A percentile compares a stretch with the other conserved stretches of the same genome.
phyloP scores from a whole-genome alignment of 2,888 invertebrate genomes.

The Zonitis immaculata region DNA sequence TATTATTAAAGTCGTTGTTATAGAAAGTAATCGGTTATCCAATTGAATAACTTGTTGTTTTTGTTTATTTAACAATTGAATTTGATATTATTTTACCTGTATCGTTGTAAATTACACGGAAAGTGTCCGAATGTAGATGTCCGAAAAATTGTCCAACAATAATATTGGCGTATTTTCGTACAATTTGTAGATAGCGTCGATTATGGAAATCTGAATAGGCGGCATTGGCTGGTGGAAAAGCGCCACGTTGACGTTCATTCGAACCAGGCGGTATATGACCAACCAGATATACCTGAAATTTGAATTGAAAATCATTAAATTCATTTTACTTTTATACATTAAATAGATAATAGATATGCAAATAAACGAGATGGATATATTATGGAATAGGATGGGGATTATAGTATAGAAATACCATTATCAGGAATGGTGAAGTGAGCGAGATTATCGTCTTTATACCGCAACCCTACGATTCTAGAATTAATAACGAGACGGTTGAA shows the following conservation, averaged over 20 bases:
- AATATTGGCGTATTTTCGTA: conserved; percentile 72
- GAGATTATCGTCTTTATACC: not conserved
- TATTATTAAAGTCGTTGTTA: not conserved
- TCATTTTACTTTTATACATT: too few species aligned
- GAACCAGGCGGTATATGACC: conserved; percentile 89
- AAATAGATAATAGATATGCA: too few species aligned
- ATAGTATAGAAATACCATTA: not conserved
- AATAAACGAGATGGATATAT: too few species aligned
- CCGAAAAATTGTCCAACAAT: conserved; percentile 92
- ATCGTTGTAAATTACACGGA: conserved; percentile 76
- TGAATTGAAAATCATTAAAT: too few species aligned
- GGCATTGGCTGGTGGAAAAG: conserved; percentile 54
- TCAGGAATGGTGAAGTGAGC: not conserved
- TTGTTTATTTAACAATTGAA: too few species aligned
- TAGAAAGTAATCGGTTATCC: too few species aligned
- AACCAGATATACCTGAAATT: conserved; percentile 81
- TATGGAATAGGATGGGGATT: too few species aligned
- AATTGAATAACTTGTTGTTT: too few species aligned
- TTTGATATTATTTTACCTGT: conserved; percentile 64
- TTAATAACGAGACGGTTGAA: not conserved
- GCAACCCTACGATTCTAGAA: not conserved
- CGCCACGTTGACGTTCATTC: conserved; percentile 71
- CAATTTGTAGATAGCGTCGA: conserved; percentile 66
- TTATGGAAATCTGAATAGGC: conserved; percentile 72
- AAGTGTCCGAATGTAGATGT: conserved; percentile 87